Evolutionary conservation across 2,888 invertebrate species (phyloP).

Genomic region (Metallyticus violacea): DNA sequence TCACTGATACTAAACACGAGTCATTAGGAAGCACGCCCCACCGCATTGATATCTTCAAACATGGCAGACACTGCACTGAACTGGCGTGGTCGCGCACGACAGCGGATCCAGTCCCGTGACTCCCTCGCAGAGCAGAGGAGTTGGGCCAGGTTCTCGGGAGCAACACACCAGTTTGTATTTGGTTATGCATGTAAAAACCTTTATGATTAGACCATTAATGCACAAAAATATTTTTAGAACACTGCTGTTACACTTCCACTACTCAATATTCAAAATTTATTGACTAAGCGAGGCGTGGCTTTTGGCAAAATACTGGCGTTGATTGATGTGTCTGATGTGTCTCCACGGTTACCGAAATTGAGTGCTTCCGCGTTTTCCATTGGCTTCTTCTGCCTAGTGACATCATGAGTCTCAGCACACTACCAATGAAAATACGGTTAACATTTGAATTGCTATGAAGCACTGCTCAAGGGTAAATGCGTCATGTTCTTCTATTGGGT

Average conservation of each 20-base stretch:
- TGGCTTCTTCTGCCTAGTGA: constrained; percentile 37
- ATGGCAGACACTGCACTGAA: constrained; percentile 36
- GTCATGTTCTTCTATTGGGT: constrained; percentile 35
- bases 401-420: constrained; percentile 35
- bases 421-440: constrained; percentile 37
- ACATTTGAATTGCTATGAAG: constrained; percentile 20
- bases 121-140: constrained; percentile 17
- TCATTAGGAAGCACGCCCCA: constrained; percentile 35
- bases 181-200: background rate
- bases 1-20: constrained; percentile 33
- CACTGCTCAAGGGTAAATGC: constrained; percentile 29
- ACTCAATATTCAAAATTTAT: constrained; percentile 32
- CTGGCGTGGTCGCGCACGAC: constrained; percentile 32
- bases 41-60: constrained; percentile 31
- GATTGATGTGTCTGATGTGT: constrained; percentile 36
- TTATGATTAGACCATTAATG: constrained; percentile 1
- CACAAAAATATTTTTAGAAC: constrained; percentile 16
- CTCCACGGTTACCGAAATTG: constrained; percentile 24
- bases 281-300: constrained; percentile 35
- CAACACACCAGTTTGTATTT: background rate
- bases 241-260: constrained; percentile 19
- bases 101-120: constrained; percentile 20
- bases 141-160: background rate
- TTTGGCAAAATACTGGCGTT: constrained; percentile 35
- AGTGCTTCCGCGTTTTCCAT: constrained; percentile 33